phyloP scores from a whole-genome alignment of 1,140 invertebrate genomes.

The Drosophila nigrodunni region DNA sequence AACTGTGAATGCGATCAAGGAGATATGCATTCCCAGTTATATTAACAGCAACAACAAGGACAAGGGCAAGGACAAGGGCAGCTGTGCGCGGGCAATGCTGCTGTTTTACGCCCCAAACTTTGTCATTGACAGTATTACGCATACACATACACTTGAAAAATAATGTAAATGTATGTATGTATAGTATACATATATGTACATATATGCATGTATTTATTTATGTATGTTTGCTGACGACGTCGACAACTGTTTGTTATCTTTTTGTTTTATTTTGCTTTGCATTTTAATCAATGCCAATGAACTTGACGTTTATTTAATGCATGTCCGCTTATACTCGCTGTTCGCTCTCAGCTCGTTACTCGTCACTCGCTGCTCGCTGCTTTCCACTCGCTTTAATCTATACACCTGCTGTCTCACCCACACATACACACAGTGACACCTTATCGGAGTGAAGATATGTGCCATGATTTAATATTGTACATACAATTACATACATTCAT shows the following conservation, averaged over 20 bases:
- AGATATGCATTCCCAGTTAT: background rate
- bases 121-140: constrained; percentile 23
- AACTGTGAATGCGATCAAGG: constrained; percentile 15
- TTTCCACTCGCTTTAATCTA: constrained; percentile 8
- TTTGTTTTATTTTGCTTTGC: constrained; percentile 46
- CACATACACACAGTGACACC: background rate
- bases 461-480: constrained; percentile 8
- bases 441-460: constrained; percentile 45
- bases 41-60: constrained; percentile 5
- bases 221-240: background rate
- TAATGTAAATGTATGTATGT: too few species aligned
- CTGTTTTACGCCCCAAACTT: constrained; percentile 5
- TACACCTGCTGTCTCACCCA: constrained; percentile 5
- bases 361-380: background rate
- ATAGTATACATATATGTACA: too few species aligned
- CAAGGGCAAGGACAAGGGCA: constrained; percentile 35
- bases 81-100: constrained; percentile 30
- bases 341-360: background rate
- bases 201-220: too few species aligned
- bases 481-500: background rate
- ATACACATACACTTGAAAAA: background rate
- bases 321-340: constrained; percentile 23
- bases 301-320: constrained; percentile 69
- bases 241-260: constrained; percentile 31
- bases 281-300: constrained; percentile 76